Conservation (phyloP, 1,140 invertebrate genomes). For the Pogonus chalceus region DNA sequence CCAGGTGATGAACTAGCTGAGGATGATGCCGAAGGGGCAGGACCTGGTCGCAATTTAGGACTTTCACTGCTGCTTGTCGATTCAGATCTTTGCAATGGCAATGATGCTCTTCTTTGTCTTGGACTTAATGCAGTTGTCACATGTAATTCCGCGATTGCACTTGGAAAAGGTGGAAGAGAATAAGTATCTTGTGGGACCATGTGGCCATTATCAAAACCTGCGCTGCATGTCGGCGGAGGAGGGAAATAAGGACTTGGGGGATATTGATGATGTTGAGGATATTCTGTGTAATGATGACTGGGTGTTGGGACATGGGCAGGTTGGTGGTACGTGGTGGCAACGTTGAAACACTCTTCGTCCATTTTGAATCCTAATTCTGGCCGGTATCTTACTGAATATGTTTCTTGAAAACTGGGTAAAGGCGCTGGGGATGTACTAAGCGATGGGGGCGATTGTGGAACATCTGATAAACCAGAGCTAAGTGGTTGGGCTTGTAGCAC, state of each 20-base stretch:
- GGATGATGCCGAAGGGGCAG: constrained; percentile 49
- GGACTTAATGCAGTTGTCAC: constrained; percentile 44
- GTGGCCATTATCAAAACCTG: constrained; percentile 39
- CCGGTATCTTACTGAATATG: constrained; percentile 61
- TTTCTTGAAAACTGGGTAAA: constrained; percentile 77
- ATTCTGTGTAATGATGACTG: constrained; percentile 45
- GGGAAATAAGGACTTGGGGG: constrained; percentile 43
- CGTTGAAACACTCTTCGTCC: constrained; percentile 63
- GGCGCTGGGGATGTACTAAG: constrained; percentile 41
- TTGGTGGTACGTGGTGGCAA: constrained; percentile 43
- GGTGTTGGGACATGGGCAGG: constrained; percentile 38
- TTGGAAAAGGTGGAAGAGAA: constrained; percentile 50
- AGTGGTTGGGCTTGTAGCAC: constrained; percentile 24
- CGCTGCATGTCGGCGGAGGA: constrained; percentile 42
- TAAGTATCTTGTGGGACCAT: constrained; percentile 46
- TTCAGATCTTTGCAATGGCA: constrained; percentile 65
- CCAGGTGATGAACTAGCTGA: constrained; percentile 57
- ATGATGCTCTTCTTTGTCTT: constrained; percentile 56
- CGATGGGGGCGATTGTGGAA: constrained; percentile 19
- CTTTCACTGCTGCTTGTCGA: constrained; percentile 60
- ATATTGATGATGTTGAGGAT: constrained; percentile 45
- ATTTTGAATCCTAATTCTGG: constrained; percentile 58
- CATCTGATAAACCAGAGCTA: not conserved
- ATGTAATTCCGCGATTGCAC: constrained; percentile 44
- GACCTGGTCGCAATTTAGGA: constrained; percentile 45